Base-by-base conservation (phyloP, 2,888 invertebrate species). In the Resseliella maxima region DNA sequence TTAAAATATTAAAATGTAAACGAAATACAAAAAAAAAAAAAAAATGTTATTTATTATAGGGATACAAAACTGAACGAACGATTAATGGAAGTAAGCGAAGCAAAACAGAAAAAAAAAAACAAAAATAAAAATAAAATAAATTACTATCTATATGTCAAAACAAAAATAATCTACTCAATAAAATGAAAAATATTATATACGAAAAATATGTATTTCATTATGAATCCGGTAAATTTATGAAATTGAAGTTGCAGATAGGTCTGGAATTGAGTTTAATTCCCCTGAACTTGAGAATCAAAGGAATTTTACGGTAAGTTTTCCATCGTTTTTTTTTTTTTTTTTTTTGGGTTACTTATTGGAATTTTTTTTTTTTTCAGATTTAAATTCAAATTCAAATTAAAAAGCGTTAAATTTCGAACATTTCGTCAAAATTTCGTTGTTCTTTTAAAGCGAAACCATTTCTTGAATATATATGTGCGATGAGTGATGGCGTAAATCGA, bases 31-130 rank as follows among this genome's bases (percentile, higher is more conserved):
- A 72, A 31, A 24, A 6, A 59, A 27, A 24, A 59, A 31, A 31
- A 31, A 72, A 31, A 72, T 72, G 72, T 72, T 72, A 72, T 72
- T 59, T 72, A 72, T 72, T 72, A 72, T 72, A 72, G 72, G 72
- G 72, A 72, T 72, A 59, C 5, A 24, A 59, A 41, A 41, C 2
- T n/a, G n/a, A n/a, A n/a, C n/a, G n/a, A n/a, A n/a, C n/a, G n/a
- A n/a, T n/a, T n/a, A 2, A 72, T 72, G 31, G 31, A 72, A 72
- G 18, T 31, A 35, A 18, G 18, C 18, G 15, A 72, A 72, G 31
- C 2, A 15, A 35, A 72, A 8, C 15, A 72, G 21, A 10, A 72
- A 35, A 5, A 31, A 72, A 31, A 72, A 24, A 59, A 21, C 18
- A 50, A 21, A 6, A 21, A 50, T 21, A 21, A 50, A 8, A 50